Conservation (phyloP, 2,888 invertebrate species). For the Pinctada fucata region DNA sequence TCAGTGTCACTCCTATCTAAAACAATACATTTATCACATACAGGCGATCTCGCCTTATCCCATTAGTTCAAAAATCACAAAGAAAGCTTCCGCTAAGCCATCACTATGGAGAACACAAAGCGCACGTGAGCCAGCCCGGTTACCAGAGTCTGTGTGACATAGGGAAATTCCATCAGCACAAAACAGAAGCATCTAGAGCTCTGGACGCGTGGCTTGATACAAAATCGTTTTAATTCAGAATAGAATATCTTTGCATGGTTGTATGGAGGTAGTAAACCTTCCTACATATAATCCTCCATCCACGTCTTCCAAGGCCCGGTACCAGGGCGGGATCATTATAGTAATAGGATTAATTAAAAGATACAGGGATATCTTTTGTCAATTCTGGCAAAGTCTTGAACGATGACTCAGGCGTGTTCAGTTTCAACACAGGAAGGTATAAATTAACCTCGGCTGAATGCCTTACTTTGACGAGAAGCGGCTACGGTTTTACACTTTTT, state of each 20-base stretch:
- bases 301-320: background rate
- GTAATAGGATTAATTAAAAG: background rate
- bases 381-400: background rate
- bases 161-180: background rate
- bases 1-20: no score
- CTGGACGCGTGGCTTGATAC: no score
- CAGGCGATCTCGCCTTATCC: no score
- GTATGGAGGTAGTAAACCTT: no score
- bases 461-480: background rate
- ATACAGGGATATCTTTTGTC: background rate
- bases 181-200: background rate
- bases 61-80: no score
- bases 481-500: background rate
- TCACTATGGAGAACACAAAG: background rate
- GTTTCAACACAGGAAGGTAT: background rate
- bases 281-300: background rate
- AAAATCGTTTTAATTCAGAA: no score
- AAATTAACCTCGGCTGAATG: constrained; percentile 1
- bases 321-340: background rate
- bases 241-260: no score
- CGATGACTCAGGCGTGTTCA: background rate
- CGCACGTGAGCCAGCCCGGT: background rate
- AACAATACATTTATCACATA: no score
- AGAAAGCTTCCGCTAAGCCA: no score
- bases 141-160: background rate